A percentile compares a stretch with the other conserved stretches of the same genome.
Conservation (phyloP, 2,888 invertebrate species). For the Cosmia pyralina region DNA sequence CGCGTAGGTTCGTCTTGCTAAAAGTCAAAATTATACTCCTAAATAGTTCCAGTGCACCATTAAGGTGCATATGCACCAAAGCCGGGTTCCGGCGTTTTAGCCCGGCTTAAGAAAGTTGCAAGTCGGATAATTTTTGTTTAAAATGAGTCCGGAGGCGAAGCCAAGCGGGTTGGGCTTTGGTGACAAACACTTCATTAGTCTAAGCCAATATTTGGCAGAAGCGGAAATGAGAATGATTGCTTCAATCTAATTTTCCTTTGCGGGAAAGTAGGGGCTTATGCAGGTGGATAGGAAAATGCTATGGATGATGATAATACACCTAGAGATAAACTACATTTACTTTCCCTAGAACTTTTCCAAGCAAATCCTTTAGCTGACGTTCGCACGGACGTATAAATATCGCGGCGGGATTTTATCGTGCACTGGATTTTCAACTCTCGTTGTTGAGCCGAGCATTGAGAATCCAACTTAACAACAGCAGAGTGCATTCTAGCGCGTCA, state of each 20-base stretch:
- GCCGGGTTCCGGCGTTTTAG: too few species aligned
- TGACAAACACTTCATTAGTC: slow-evolving; percentile 4
- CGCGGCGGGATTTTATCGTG: too few species aligned
- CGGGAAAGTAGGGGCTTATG: neutral
- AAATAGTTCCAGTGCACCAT: too few species aligned
- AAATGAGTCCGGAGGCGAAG: neutral
- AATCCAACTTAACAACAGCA: too few species aligned
- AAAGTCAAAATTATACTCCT: too few species aligned
- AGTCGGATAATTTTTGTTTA: neutral
- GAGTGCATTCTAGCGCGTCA: too few species aligned
- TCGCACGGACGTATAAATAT: too few species aligned
- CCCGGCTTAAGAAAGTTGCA: neutral
- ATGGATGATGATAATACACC: neutral
- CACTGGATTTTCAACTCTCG: too few species aligned
- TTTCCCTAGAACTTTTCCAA: neutral
- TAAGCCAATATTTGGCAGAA: slow-evolving; percentile 7
- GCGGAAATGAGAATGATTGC: neutral
- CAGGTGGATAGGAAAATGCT: neutral
- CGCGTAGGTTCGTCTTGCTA: too few species aligned
- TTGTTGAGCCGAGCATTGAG: too few species aligned
- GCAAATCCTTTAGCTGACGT: too few species aligned
- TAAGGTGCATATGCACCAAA: too few species aligned
- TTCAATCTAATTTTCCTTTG: neutral
- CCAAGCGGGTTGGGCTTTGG: neutral
- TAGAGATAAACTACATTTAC: neutral